Base-by-base conservation (phyloP, 1,140 invertebrate genomes). In the Onthophagus taurus region DNA sequence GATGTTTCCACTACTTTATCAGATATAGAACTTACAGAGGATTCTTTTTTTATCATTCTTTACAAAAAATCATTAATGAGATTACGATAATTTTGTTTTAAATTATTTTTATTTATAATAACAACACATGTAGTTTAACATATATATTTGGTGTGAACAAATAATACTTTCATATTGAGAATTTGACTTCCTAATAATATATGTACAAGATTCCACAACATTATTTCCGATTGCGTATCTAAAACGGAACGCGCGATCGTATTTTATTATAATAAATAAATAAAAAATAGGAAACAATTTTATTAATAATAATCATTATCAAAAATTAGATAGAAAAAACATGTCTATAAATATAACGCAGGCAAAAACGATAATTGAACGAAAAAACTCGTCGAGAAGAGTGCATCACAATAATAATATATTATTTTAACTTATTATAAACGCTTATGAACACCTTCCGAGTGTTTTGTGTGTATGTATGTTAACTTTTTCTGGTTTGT, bases 41-140 rank as follows among this genome's bases (percentile, higher is more conserved):
- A n/a, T n/a, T n/a, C n/a, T n/a, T n/a, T n/a, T n/a, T n/a, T n/a
- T n/a, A n/a, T n/a, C n/a, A n/a, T n/a, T n/a, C n/a, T n/a, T n/a
- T n/a, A n/a, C n/a, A n/a, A n/a, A n/a, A n/a, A n/a, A n/a, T n/a
- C n/a, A n/a, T n/a, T n/a, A n/a, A n/a, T n/a, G n/a, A n/a, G n/a
- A n/a, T n/a, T n/a, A 37, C 18, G 5, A 17, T 12, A 21, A n/a
- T 16, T 23, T 2, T 37, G 24, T 41, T 41, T 41, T 41, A 41
- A 41, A 41, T 41, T 41, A 41, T 50, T 49, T n/a, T 50, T 45
- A 46, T 50, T 50, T 50, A 43, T 50, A 50, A 60, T 61, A 59
- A 61, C 56, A 61, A 59, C 59, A 61, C 59, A 61, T 61, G 54
- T 59, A 61, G 59, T 51, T 53, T 61, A 60, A 59, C 57, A 61